Evolutionary conservation across 2,888 invertebrate genomes (phyloP).

Genomic region (Abrostola triplasia): DNA sequence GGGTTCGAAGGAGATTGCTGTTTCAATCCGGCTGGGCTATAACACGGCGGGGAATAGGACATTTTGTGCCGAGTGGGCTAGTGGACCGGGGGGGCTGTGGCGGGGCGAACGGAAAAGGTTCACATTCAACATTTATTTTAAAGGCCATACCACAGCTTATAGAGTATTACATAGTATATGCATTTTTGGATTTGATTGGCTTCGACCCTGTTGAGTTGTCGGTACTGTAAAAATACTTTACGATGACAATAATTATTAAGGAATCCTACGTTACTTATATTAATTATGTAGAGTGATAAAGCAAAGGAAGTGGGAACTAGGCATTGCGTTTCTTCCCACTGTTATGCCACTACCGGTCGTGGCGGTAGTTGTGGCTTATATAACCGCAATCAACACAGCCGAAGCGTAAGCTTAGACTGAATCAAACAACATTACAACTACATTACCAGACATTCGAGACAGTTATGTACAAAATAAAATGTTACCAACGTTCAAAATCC

Average conservation of each 20-base stretch:
- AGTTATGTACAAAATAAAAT: slow-evolving; percentile 76
- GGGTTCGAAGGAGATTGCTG: slow-evolving; percentile 40
- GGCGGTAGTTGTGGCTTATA: not conserved
- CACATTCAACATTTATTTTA: slow-evolving; percentile 32
- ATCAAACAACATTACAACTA: slow-evolving; percentile 68
- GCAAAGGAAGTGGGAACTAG: slow-evolving; percentile 12
- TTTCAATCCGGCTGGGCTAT: slow-evolving; percentile 50
- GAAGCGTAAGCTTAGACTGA: slow-evolving; percentile 58
- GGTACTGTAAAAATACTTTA: slow-evolving; percentile 33
- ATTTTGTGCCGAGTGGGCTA: slow-evolving; percentile 55
- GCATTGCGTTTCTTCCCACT: slow-evolving; percentile 16
- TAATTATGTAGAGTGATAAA: not conserved
- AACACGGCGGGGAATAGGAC: slow-evolving; percentile 34
- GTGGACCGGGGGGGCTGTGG: slow-evolving; percentile 45
- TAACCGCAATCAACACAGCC: slow-evolving; percentile 65
- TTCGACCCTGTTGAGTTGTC: slow-evolving; percentile 59
- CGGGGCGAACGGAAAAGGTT: slow-evolving; percentile 31
- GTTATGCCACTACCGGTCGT: not conserved
- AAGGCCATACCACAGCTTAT: slow-evolving; percentile 51
- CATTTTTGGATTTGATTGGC: slow-evolving; percentile 39
- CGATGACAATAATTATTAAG: not conserved
- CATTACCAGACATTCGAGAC: slow-evolving; percentile 66
- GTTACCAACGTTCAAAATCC: slow-evolving; percentile 66
- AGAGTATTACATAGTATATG: slow-evolving; percentile 54
- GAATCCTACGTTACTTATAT: not conserved